Evolutionary conservation across 1,140 invertebrate species (phyloP).

Genomic region (Zeugodacus cucurbitae): DNA sequence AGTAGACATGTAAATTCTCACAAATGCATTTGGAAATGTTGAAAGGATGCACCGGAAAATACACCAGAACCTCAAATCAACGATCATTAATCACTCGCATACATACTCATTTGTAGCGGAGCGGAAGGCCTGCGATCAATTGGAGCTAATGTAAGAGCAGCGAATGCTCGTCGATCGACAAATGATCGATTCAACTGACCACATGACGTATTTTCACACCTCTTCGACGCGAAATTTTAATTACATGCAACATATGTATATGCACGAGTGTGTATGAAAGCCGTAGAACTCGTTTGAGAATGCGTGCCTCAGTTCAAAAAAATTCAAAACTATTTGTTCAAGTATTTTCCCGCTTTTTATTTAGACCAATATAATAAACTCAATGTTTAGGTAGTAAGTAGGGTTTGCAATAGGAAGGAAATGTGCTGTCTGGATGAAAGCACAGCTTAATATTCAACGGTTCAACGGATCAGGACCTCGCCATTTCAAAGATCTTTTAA

Average conservation of each 20-base stretch:
- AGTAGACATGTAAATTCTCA: slow-evolving; percentile 2
- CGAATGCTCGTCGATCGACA: slow-evolving; percentile 5
- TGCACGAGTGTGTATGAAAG: neutral
- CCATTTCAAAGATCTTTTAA: neutral
- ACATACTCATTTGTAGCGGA: neutral
- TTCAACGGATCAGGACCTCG: too few species aligned
- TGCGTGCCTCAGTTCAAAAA: too few species aligned
- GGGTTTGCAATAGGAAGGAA: too few species aligned
- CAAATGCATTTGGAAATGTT: neutral
- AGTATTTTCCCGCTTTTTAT: too few species aligned
- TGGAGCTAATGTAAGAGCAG: neutral
- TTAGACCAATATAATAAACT: too few species aligned
- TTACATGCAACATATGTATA: slow-evolving; percentile 54
- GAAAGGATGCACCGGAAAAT: slow-evolving; percentile 18
- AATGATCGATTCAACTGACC: slow-evolving; percentile 33
- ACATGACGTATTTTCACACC: slow-evolving; percentile 56
- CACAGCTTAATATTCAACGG: neutral
- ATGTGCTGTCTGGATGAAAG: too few species aligned
- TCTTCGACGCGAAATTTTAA: slow-evolving; percentile 45
- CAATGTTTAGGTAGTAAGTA: too few species aligned
- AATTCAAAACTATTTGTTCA: too few species aligned
- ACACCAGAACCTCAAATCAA: slow-evolving; percentile 49
- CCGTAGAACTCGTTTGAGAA: too few species aligned
- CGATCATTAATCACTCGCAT: slow-evolving; percentile 57
- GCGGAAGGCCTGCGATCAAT: neutral